Base-by-base conservation (phyloP, 1,140 invertebrate species). In the Drosophila mayri region DNA sequence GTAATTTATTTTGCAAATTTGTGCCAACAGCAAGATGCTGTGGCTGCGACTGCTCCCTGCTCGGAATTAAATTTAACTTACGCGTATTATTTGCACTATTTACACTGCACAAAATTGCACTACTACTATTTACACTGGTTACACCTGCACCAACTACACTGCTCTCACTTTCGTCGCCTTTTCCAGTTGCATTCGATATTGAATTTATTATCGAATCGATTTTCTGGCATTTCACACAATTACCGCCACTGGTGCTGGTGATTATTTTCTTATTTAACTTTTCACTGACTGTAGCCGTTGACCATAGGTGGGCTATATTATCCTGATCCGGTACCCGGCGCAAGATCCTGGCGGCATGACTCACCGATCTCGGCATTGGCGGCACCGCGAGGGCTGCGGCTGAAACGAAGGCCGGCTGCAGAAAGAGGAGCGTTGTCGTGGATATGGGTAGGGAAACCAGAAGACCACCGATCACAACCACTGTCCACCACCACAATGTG, bases 311-410 rank as follows among this genome's bases (percentile, higher is more conserved):
- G 66, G 80, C 68, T 67, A 76, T 64, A 46, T 50, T 84, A n/a
- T 50, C 40, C 40, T 74, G 57, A n/a, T 71, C 57, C 28, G 61
- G 38, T 40, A 59, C 43, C 40, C 63, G 73, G 40, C 74, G 62
- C 49, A 54, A 63, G 70, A 47, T 60, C 67, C 71, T 61, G 63
- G 49, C 25, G 57, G 46, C n/a, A 20, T 57, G 75, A 32, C 14
- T 41, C 35, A 68, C 50, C 46, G 58, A 41, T 54, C 44, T 76
- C 62, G 73, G 79, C 86, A 81, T 84, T 75, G 91, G 88, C 91
- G 91, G 88, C 91, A 91, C 91, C 91, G 91, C 91, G 91, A 92
- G 91, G 91, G 91, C 83, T 79, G 78, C 73, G 71, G 81, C 83
- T 82, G 81, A 70, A 65, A 73, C 68, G 40, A 55, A 22, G 44